Percentiles rank a stretch among this genome's conserved stretches.
Conservation (phyloP, 2,888 invertebrate genomes). For the Eristalis tenax region DNA sequence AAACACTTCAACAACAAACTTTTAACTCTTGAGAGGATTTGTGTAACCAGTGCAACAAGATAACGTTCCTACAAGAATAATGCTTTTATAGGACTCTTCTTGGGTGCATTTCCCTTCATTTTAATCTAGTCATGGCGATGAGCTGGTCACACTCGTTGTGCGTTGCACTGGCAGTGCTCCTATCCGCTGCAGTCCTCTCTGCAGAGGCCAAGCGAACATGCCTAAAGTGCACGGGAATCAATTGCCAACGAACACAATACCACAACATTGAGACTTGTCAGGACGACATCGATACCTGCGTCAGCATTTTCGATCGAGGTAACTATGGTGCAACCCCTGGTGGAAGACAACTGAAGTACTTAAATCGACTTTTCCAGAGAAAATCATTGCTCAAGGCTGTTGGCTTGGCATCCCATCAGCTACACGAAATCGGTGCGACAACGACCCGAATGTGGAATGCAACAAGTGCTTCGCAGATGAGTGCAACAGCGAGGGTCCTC, state of each 20-base stretch:
- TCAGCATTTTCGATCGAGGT: constrained; percentile 75
- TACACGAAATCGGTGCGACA: constrained; percentile 61
- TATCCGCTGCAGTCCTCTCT: constrained; percentile 12
- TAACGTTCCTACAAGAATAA: neutral
- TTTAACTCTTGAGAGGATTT: neutral
- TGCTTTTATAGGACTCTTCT: constrained; percentile 22
- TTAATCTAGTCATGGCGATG: constrained; percentile 38
- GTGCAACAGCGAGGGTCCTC: constrained; percentile 74
- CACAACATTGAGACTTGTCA: constrained; percentile 73
- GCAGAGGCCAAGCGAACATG: constrained; percentile 73
- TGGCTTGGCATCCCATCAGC: constrained; percentile 60
- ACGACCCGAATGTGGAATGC: constrained; percentile 56
- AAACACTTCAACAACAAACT: neutral
- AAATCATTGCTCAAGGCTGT: constrained; percentile 75
- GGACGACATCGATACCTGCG: constrained; percentile 75
- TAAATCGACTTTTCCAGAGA: constrained; percentile 36
- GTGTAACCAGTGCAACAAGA: constrained; percentile 3
- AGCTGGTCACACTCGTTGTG: constrained; percentile 20
- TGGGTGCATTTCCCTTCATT: constrained; percentile 14
- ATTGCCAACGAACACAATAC: constrained; percentile 74
- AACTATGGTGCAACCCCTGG: constrained; percentile 5
- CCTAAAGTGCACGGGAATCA: constrained; percentile 74
- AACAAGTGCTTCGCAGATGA: constrained; percentile 68
- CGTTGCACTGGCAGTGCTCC: neutral
- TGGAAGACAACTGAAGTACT: neutral